phyloP scores from a whole-genome alignment of 2,888 invertebrate genomes.

The Yponomeuta plumbellus region DNA sequence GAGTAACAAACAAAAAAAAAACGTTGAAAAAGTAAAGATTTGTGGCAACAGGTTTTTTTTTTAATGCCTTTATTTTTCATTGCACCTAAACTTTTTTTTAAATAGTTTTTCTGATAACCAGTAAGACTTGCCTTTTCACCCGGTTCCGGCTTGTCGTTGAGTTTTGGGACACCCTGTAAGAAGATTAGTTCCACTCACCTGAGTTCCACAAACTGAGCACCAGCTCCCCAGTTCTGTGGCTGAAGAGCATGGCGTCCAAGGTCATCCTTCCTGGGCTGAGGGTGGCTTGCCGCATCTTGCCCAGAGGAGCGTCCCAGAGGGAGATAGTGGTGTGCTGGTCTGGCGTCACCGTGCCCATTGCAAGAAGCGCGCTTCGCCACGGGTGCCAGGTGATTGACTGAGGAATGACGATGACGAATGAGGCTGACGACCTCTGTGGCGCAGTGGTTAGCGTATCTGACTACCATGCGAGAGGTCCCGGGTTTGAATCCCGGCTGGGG shows the following conservation, averaged over 20 bases:
- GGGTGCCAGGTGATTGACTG: constrained; percentile 66
- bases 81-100: too few relatives aligned
- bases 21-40: too few relatives aligned
- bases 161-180: neutral
- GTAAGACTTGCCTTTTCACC: too few relatives aligned
- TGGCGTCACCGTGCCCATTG: constrained; percentile 41
- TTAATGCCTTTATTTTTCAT: too few relatives aligned
- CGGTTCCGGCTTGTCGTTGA: too few relatives aligned
- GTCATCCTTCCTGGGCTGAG: constrained; percentile 34
- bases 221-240: constrained; percentile 59
- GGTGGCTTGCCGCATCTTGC: constrained; percentile 30
- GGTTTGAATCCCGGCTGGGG: too few relatives aligned
- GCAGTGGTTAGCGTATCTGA: too few relatives aligned
- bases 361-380: constrained; percentile 61
- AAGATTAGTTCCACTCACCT: constrained; percentile 31
- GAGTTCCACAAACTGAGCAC: constrained; percentile 60
- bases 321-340: constrained; percentile 37
- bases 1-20: too few relatives aligned
- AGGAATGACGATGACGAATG: constrained; percentile 4
- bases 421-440: too few relatives aligned
- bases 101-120: too few relatives aligned
- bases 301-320: constrained; percentile 50
- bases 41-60: too few relatives aligned
- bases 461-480: too few relatives aligned
- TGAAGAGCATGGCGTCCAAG: constrained; percentile 64